Conservation (phyloP, 2,113 vertebrate species). For the Syngnathus scovelli region DNA sequence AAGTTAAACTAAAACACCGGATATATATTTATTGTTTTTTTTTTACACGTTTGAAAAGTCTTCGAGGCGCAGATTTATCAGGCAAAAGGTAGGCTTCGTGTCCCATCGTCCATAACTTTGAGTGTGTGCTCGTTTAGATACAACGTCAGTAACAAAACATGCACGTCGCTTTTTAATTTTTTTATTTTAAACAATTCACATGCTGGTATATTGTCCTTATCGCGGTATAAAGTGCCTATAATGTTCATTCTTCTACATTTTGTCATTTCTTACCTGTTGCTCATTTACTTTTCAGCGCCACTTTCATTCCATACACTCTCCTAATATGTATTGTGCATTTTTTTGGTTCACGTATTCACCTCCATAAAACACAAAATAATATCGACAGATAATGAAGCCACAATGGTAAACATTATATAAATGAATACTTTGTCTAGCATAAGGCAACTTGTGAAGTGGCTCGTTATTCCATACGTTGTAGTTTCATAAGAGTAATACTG, state of each 20-base stretch:
- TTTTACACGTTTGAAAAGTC: background rate
- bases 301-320: background rate
- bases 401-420: background rate
- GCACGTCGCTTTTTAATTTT: background rate
- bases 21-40: no score
- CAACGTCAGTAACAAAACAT: background rate
- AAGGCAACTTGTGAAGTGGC: no score
- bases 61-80: background rate
- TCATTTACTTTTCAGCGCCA: background rate
- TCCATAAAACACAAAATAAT: background rate
- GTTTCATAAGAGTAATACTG: background rate
- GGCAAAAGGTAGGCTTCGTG: background rate
- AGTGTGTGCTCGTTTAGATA: background rate
- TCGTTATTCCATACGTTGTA: background rate
- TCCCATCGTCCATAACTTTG: background rate
- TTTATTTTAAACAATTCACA: background rate
- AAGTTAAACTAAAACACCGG: background rate
- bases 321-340: background rate
- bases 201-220: background rate
- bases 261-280: background rate
- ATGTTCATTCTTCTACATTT: background rate
- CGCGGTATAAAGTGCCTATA: background rate
- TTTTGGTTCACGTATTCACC: background rate
- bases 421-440: background rate
- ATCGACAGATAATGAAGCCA: background rate